A percentile compares a stretch with the other conserved stretches of the same genome.
These are phyloP conservation scores for Tarsius wallacei DNA, from an alignment of 2,797 vertebrate species.

Conservation along the genomic window DNA sequence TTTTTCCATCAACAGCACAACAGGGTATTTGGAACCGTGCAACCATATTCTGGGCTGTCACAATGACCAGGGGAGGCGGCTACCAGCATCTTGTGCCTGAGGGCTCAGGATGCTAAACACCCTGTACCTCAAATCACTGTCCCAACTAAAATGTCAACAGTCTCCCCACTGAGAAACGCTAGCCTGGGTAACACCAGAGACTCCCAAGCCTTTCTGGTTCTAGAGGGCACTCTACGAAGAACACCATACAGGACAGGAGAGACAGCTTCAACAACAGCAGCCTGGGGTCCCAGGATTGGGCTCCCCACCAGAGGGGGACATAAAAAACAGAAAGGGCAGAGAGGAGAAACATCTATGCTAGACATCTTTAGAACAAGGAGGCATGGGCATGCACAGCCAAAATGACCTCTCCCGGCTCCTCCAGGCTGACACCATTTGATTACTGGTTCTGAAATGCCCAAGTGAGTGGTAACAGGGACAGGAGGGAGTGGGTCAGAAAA, in stretches of 20 bases:
- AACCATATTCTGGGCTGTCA: not conserved
- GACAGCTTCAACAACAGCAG: not conserved
- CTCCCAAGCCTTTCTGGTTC: not conserved
- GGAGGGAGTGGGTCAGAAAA: not conserved
- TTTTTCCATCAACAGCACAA: not conserved
- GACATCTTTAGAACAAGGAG: not conserved
- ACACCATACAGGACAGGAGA: not conserved
- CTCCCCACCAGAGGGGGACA: not conserved
- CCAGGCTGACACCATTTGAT: not conserved
- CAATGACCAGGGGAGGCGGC: not conserved
- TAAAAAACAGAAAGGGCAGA: conserved; percentile 7
- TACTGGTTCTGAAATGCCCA: not conserved
- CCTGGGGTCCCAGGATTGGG: not conserved
- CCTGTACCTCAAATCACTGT: not conserved
- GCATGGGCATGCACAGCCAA: not conserved
- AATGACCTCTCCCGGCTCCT: conserved; percentile 11
- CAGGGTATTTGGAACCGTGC: not conserved
- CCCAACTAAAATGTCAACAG: not conserved
- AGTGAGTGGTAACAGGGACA: not conserved
- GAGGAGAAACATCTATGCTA: not conserved
- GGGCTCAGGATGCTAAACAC: not conserved
- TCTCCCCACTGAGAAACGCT: not conserved
- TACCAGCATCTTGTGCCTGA: not conserved
- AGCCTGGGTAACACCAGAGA: not conserved
- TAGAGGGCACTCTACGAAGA: not conserved